Percentiles rank a stretch among this genome's conserved stretches.
Conservation (phyloP, 2,888 invertebrate genomes). For the Orgyia antiqua region DNA sequence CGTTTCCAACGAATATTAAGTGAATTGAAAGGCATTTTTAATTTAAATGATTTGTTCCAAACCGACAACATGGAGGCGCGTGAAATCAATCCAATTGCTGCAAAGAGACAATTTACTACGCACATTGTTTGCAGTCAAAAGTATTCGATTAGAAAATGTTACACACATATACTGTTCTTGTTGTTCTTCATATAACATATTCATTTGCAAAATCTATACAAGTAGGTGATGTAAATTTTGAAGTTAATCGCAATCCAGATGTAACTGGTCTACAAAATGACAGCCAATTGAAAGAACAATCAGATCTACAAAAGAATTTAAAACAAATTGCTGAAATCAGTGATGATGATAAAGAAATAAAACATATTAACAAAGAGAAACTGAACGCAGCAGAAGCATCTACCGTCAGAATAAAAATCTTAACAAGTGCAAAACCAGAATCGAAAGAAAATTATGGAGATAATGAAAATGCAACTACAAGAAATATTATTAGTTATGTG, state of each 20-base stretch:
- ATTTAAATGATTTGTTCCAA: constrained; percentile 19
- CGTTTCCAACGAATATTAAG: constrained; percentile 2
- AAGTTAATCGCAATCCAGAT: constrained; percentile 11
- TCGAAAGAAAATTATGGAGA: too few species aligned
- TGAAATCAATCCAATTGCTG: constrained; percentile 22
- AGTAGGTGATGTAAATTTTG: constrained; percentile 8
- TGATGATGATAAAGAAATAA: too few species aligned
- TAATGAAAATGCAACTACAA: not conserved
- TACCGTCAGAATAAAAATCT: not conserved
- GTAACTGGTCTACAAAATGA: not conserved
- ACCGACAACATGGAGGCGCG: constrained; percentile 11
- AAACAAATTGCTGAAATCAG: too few species aligned
- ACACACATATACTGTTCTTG: too few species aligned
- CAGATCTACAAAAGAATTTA: too few species aligned
- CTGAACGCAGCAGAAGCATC: too few species aligned
- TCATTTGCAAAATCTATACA: constrained; percentile 7
- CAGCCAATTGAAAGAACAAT: too few species aligned
- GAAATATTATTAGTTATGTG: constrained; percentile 9
- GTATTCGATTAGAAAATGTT: too few species aligned
- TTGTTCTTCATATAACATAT: constrained; percentile 5
- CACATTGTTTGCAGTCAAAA: too few species aligned
- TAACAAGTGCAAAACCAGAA: too few species aligned
- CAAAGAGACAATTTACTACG: constrained; percentile 1
- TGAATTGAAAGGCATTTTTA: constrained; percentile 17
- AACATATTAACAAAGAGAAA: too few species aligned